Base-by-base conservation (phyloP, 2,888 invertebrate genomes). In the Clusia tigrina region DNA sequence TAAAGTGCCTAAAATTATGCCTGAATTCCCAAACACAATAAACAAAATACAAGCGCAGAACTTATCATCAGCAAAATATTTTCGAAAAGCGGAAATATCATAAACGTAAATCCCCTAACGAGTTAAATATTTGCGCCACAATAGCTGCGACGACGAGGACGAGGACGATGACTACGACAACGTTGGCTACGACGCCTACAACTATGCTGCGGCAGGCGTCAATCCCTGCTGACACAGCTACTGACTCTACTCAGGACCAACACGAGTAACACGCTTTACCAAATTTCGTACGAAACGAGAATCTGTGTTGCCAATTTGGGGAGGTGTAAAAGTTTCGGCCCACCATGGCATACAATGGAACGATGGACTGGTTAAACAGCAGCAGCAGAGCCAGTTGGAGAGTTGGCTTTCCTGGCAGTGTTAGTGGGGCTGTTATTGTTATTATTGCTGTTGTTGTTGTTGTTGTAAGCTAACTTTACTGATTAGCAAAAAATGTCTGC, bases 401-500 rank as follows among this genome's bases (percentile, higher is more conserved):
- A 6, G 6, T 12, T 32, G 6, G 32, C 12, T 32, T 32, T 32
- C n/a, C 32, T 6, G 32, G 32, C 32, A 32, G 32, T 12, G 12
- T 9, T 12, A 32, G 12, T 12, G 12, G 32, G 32, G 6, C 12
- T 32, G 32, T n/a, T 15, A 42, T n/a, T 42, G 12, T 6, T n/a
- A 9, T 15, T 42, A 9, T 32, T 32, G 6, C 12, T 6, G 12
- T 48, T 48, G 48, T 48, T 9, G 48, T 48, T 20, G 48, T 48
- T 20, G 48, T 48, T 3, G 48, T 48, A 10, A 22, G 26, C 25
- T 54, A 38, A 46, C 53, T 46, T 61, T 72, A 70, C 70, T 77
- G 74, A 74, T 74, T 74, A 74, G 74, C 74, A 74, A 77, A 74
- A 74, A 77, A 74, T 74, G 72, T 73, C 20, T 51, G 52, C 52